These are phyloP conservation scores for Drosophila meridiana DNA, from an alignment of 2,888 invertebrate genomes.

Conservation along the genomic window DNA sequence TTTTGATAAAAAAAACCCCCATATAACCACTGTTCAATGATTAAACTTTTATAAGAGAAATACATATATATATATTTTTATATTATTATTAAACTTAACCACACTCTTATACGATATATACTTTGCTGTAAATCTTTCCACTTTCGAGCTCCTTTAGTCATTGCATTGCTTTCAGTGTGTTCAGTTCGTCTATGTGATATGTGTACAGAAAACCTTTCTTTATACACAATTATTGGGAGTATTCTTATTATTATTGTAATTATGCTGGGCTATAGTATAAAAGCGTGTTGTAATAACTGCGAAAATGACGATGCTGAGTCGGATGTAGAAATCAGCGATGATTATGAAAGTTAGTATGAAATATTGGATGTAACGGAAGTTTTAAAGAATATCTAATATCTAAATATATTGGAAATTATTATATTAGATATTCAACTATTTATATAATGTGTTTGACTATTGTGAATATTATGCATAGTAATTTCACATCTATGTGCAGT, in stretches of 20 bases:
- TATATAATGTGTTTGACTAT: neutral
- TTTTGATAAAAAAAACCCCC: no score
- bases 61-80: neutral
- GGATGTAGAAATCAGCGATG: slow-evolving; percentile 10
- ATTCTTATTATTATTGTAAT: slow-evolving; percentile 16
- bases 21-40: no score
- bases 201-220: neutral
- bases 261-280: slow-evolving; percentile 10
- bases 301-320: neutral
- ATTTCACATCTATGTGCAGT: neutral
- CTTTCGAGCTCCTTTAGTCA: slow-evolving; percentile 5
- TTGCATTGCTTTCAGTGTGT: neutral
- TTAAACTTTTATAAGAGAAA: no score
- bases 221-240: slow-evolving; percentile 9
- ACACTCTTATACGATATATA: neutral
- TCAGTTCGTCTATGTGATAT: slow-evolving; percentile 4
- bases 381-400: no score
- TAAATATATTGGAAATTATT: no score
- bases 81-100: neutral
- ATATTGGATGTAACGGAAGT: neutral
- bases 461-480: neutral
- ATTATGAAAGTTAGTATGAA: slow-evolving; percentile 18
- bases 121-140: neutral
- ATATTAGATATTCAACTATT: neutral
- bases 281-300: slow-evolving; percentile 9